phyloP scores from a whole-genome alignment of 2,888 invertebrate species.

The Harpagoxenus sublaevis region DNA sequence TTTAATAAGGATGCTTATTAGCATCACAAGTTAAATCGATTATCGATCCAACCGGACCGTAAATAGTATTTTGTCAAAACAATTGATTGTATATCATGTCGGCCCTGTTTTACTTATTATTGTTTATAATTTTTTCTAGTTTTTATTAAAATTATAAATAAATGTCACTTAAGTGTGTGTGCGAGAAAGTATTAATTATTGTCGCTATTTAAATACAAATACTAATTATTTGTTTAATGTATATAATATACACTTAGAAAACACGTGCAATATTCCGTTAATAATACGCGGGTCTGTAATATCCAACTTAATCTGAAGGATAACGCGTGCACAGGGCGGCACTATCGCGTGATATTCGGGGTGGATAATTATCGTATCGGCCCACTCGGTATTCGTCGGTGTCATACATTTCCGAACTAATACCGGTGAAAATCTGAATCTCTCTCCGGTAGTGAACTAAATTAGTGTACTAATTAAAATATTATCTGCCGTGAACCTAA shows the following conservation, averaged over 20 bases:
- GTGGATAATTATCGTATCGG: conserved; percentile 45
- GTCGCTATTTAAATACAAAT: not conserved
- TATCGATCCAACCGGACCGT: too few species aligned
- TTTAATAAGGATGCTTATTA: too few species aligned
- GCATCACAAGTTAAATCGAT: too few species aligned
- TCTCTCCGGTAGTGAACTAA: conserved; percentile 19
- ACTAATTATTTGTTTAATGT: not conserved
- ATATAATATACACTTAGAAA: not conserved
- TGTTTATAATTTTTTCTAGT: not conserved
- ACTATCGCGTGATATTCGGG: conserved; percentile 32
- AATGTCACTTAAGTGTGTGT: not conserved
- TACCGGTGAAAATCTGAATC: conserved; percentile 45
- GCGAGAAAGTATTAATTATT: not conserved
- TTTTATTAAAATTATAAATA: not conserved
- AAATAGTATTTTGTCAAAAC: too few species aligned
- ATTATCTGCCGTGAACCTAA: conserved; percentile 22
- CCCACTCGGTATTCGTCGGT: conserved; percentile 31
- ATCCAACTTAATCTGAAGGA: conserved; percentile 14
- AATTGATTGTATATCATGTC: too few species aligned
- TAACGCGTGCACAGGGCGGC: not conserved
- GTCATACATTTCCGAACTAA: conserved; percentile 40
- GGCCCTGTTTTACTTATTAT: too few species aligned
- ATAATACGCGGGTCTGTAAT: conserved; percentile 3
- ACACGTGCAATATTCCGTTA: not conserved
- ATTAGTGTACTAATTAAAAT: conserved; percentile 36